Conservation (phyloP, 2,888 invertebrate species). For the Cyaniris semiargus region DNA sequence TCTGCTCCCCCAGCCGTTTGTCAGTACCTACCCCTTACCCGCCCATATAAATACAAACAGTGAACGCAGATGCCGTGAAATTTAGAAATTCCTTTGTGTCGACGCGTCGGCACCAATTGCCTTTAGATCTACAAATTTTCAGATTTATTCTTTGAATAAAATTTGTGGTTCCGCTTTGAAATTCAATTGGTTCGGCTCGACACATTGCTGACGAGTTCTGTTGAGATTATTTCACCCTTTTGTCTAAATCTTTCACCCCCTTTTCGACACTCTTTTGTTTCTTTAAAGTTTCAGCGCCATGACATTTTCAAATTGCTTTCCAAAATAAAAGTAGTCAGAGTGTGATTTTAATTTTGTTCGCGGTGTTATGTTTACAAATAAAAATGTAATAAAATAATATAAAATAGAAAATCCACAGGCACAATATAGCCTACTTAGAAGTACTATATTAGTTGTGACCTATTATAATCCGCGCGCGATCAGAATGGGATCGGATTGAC, state of each 20-base stretch:
- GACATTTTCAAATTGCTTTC: neutral
- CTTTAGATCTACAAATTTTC: conserved; percentile 80
- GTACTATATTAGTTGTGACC: too few relatives aligned
- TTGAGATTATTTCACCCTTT: conserved; percentile 52
- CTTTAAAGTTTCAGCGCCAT: neutral
- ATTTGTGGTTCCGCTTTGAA: conserved; percentile 79
- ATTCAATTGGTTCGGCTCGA: conserved; percentile 78
- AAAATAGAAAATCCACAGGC: too few relatives aligned
- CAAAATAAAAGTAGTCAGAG: neutral
- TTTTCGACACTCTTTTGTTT: conserved; percentile 21
- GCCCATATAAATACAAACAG: conserved; percentile 77
- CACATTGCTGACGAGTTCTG: conserved; percentile 75
- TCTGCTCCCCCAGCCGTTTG: conserved; percentile 61
- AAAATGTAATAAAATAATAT: too few relatives aligned
- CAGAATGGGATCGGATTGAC: too few relatives aligned
- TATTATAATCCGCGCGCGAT: too few relatives aligned
- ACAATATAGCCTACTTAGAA: too few relatives aligned
- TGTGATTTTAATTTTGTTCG: neutral
- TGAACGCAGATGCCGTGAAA: conserved; percentile 77
- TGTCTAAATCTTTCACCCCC: conserved; percentile 50
- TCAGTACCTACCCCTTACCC: conserved; percentile 70
- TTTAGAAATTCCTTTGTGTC: conserved; percentile 80
- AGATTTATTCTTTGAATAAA: conserved; percentile 81
- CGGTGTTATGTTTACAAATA: too few relatives aligned
- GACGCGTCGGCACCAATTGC: conserved; percentile 74